A percentile compares a stretch with the other conserved stretches of the same genome.
Conservation (phyloP, 2,113 vertebrate genomes). For the Mirza zaza region DNA sequence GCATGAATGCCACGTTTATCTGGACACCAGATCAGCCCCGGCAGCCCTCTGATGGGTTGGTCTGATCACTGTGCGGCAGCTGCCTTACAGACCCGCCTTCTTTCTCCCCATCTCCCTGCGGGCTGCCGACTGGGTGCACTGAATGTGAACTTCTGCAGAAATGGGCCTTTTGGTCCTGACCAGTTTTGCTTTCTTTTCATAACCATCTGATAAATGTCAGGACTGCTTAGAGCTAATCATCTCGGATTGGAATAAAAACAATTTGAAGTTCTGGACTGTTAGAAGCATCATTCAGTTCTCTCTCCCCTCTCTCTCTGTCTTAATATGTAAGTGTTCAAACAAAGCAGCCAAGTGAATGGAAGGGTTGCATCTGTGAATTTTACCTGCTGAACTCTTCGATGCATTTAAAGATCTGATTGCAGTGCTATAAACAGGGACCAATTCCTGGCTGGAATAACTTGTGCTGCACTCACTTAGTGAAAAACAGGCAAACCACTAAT, state of each 20-base stretch:
- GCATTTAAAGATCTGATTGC: background rate
- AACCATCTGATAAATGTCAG: constrained; percentile 78
- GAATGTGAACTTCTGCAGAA: constrained; percentile 83
- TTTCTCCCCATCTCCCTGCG: constrained; percentile 72
- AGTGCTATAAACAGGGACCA: background rate
- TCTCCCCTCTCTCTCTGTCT: background rate
- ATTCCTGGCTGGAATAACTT: background rate
- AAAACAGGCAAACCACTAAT: background rate
- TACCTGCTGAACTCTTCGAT: background rate
- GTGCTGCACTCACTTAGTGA: background rate
- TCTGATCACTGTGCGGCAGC: constrained; percentile 81
- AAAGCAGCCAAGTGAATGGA: background rate
- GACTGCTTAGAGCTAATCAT: constrained; percentile 73
- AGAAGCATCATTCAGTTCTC: background rate
- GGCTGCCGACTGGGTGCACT: constrained; percentile 75
- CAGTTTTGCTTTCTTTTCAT: constrained; percentile 79
- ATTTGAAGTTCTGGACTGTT: constrained; percentile 58
- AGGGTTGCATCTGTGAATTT: background rate
- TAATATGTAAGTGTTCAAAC: background rate
- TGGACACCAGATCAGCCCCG: constrained; percentile 84
- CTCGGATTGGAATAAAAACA: constrained; percentile 67
- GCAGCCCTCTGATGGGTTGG: constrained; percentile 74
- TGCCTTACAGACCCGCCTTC: constrained; percentile 78
- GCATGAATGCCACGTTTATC: constrained; percentile 87
- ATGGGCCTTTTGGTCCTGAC: constrained; percentile 76